Conservation (phyloP, 2,888 invertebrate species). For the Drosophila buzzatii region DNA sequence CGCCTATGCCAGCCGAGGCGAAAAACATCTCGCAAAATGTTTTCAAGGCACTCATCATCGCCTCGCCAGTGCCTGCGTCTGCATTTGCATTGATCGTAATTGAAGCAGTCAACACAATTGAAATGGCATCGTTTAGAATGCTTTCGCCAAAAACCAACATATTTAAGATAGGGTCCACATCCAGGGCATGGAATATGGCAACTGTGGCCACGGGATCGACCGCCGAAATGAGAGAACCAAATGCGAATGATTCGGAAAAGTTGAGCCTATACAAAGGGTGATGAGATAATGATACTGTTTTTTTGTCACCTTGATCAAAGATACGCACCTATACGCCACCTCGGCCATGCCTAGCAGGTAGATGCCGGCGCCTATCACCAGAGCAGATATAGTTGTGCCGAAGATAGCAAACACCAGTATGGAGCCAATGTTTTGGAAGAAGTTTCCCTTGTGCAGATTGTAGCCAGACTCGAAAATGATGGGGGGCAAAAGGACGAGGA, state of each 20-base stretch:
- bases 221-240: constrained; percentile 97
- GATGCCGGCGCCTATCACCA: constrained; percentile 98
- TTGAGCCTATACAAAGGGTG: constrained; percentile 88
- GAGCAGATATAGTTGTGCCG: constrained; percentile 98
- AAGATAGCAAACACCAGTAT: constrained; percentile 98
- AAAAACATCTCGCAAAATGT: constrained; percentile 99
- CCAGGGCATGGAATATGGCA: constrained; percentile 98
- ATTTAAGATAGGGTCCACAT: constrained; percentile 98
- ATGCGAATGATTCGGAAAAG: constrained; percentile 99
- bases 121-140: constrained; percentile 97
- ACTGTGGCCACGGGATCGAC: constrained; percentile 99
- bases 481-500: constrained; percentile 97
- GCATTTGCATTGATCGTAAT: constrained; percentile 89
- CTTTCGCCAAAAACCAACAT: constrained; percentile 98
- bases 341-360: constrained; percentile 96
- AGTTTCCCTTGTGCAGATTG: constrained; percentile 98
- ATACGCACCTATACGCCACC: constrained; percentile 91
- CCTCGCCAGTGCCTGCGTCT: constrained; percentile 90
- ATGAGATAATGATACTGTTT: constrained; percentile 86
- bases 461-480: constrained; percentile 99
- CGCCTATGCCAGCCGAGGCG: constrained; percentile 98
- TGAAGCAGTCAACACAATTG: constrained; percentile 98
- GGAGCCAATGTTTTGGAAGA: constrained; percentile 99
- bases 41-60: constrained; percentile 94
- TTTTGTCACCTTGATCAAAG: neutral